Conservation (phyloP, 1,140 invertebrate genomes). For the Hylyphantes graminicola region DNA sequence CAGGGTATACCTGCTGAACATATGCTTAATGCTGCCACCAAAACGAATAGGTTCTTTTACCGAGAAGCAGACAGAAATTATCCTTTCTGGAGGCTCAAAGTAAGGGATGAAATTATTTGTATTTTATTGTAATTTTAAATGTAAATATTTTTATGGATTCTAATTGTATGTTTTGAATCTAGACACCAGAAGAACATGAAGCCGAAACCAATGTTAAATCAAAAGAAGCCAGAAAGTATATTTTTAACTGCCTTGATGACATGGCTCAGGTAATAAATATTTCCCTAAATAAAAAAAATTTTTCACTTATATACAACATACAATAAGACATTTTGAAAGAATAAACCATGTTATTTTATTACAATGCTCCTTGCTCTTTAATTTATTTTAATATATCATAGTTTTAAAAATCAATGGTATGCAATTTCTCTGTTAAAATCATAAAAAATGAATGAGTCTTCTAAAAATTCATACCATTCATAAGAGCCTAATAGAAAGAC, state of each 20-base stretch:
- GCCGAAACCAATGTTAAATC: slow-evolving; percentile 97
- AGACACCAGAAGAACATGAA: slow-evolving; percentile 98
- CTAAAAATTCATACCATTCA: no score
- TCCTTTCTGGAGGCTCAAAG: slow-evolving; percentile 96
- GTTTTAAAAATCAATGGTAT: no score
- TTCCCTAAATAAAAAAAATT: background rate
- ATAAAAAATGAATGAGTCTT: no score
- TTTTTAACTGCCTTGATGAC: slow-evolving; percentile 99
- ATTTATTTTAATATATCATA: no score
- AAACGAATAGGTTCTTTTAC: slow-evolving; percentile 99
- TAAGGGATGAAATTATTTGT: slow-evolving; percentile 62
- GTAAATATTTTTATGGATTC: background rate
- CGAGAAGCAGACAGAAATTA: slow-evolving; percentile 95
- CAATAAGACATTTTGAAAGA: no score
- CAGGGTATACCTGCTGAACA: slow-evolving; percentile 96
- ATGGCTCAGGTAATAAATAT: slow-evolving; percentile 79
- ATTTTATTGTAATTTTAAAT: background rate
- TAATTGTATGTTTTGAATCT: slow-evolving; percentile 44
- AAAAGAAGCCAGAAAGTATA: slow-evolving; percentile 99
- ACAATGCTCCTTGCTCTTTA: no score
- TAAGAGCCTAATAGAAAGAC: no score
- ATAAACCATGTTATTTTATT: no score
- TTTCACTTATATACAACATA: slow-evolving; percentile 3
- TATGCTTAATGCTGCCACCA: slow-evolving; percentile 98
- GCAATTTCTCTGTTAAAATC: no score